A percentile compares a stretch with the other conserved stretches of the same genome.
These are phyloP conservation scores for Anguilla megastoma DNA, from an alignment of 2,797 vertebrate genomes.

Conservation along the genomic window DNA sequence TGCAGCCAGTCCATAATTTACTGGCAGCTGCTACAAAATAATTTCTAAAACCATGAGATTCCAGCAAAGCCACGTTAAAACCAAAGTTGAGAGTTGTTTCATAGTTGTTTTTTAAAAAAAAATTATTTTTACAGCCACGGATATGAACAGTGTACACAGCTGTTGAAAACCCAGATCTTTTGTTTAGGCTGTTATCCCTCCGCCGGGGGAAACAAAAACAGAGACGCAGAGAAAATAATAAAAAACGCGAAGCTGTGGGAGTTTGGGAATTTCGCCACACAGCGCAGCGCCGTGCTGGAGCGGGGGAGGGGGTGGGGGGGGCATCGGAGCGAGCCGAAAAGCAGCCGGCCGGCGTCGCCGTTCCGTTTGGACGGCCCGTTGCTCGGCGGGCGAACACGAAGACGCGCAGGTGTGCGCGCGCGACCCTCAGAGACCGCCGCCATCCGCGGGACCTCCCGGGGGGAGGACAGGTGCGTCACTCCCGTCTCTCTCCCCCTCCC, in stretches of 20 bases:
- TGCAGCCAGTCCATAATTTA: not conserved
- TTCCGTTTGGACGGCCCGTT: not conserved
- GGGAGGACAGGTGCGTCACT: not conserved
- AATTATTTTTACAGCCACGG: too few relatives aligned
- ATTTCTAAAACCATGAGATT: not conserved
- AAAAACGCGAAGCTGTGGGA: not conserved
- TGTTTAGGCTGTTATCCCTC: not conserved
- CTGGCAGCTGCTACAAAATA: slow-evolving; percentile 7
- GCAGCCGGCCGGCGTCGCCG: not conserved
- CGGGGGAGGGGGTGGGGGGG: too few relatives aligned
- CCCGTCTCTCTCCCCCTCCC: not conserved
- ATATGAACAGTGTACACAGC: not conserved
- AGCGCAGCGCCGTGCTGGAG: not conserved
- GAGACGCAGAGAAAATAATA: not conserved
- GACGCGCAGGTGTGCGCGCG: too few relatives aligned
- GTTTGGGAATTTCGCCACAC: not conserved
- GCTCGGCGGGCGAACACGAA: not conserved
- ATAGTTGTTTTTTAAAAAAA: too few relatives aligned
- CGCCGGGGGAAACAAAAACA: not conserved
- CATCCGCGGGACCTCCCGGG: too few relatives aligned
- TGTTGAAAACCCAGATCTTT: not conserved
- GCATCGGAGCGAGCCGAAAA: not conserved
- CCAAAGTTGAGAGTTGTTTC: not conserved
- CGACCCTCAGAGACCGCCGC: too few relatives aligned
- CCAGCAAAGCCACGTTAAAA: not conserved